Evolutionary conservation across 2,797 vertebrate genomes (phyloP).

Genomic region (Neosilurus hyrtlii): DNA sequence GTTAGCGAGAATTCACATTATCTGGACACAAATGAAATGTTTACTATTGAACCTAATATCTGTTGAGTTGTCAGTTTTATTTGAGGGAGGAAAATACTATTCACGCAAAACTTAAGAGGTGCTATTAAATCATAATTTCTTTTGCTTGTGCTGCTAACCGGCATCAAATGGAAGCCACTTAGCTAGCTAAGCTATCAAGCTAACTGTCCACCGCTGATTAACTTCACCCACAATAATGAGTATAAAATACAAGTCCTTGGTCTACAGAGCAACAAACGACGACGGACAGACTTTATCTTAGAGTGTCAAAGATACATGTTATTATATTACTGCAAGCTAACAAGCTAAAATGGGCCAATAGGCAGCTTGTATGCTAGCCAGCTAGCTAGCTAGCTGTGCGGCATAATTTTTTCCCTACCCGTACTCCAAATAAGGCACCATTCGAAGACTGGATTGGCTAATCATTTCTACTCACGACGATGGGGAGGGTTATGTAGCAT

Average conservation of each 20-base stretch:
- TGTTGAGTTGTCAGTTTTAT: background rate
- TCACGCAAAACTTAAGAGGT: background rate
- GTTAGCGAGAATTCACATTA: background rate
- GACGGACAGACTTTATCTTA: too few relatives aligned
- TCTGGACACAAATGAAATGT: background rate
- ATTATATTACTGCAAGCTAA: conserved; percentile 9
- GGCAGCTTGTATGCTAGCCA: background rate
- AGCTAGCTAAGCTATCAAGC: background rate
- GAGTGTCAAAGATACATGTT: background rate
- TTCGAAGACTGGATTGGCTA: background rate
- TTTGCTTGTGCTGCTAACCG: conserved; percentile 4
- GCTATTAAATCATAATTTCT: background rate
- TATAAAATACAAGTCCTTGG: background rate
- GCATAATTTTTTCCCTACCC: conserved; percentile 19
- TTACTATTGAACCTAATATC: background rate
- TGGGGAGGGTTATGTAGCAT: too few relatives aligned
- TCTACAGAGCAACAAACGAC: background rate
- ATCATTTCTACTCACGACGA: background rate
- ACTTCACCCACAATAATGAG: background rate
- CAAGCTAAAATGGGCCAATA: conserved; percentile 28
- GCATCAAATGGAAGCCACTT: conserved; percentile 13
- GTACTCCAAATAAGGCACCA: background rate
- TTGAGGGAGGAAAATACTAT: background rate
- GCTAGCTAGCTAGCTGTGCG: conserved; percentile 20
- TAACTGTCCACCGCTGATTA: background rate